phyloP scores from a whole-genome alignment of 30 jellyfish, hydroid and myxozoan species.

The Cassiopea xamachana region DNA sequence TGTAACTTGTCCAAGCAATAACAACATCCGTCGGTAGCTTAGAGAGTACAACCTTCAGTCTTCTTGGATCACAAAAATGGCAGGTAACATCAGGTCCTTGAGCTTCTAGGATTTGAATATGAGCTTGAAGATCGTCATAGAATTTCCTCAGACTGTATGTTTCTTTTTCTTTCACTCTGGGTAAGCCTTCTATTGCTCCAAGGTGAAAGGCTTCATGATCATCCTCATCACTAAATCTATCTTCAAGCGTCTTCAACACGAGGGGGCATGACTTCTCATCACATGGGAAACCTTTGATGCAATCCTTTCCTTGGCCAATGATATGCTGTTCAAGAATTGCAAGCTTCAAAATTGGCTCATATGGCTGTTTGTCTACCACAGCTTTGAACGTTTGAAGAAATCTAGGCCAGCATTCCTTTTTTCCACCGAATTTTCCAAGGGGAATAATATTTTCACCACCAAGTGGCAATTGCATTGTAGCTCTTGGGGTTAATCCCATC shows the following conservation, averaged over 20 bases:
- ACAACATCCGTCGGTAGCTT: too few relatives aligned
- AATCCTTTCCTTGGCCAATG: constrained; percentile 27
- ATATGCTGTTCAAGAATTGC: constrained; percentile 46
- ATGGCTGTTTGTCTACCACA: constrained; percentile 43
- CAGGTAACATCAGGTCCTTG: too few relatives aligned
- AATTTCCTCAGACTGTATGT: too few relatives aligned
- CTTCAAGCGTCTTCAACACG: constrained; percentile 6
- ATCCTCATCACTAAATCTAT: too few relatives aligned
- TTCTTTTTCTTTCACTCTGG: too few relatives aligned
- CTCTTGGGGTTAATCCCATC: neutral
- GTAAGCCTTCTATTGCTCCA: too few relatives aligned
- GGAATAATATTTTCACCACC: constrained; percentile 28
- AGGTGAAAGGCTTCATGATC: too few relatives aligned
- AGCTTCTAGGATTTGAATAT: too few relatives aligned
- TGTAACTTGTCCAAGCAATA: too few relatives aligned
- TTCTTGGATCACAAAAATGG: too few relatives aligned
- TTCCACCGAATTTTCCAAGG: constrained; percentile 33
- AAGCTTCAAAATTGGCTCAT: constrained; percentile 40
- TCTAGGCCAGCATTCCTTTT: constrained; percentile 32
- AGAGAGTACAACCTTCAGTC: too few relatives aligned
- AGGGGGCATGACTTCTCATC: constrained; percentile 39
- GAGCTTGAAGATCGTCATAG: too few relatives aligned
- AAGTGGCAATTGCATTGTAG: neutral
- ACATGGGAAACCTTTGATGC: constrained; percentile 31
- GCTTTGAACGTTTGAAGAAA: constrained; percentile 26